A percentile compares a stretch with the other conserved stretches of the same genome.
Evolutionary conservation across 2,888 invertebrate genomes (phyloP).

Genomic region (Choristoneura rosaceana): DNA sequence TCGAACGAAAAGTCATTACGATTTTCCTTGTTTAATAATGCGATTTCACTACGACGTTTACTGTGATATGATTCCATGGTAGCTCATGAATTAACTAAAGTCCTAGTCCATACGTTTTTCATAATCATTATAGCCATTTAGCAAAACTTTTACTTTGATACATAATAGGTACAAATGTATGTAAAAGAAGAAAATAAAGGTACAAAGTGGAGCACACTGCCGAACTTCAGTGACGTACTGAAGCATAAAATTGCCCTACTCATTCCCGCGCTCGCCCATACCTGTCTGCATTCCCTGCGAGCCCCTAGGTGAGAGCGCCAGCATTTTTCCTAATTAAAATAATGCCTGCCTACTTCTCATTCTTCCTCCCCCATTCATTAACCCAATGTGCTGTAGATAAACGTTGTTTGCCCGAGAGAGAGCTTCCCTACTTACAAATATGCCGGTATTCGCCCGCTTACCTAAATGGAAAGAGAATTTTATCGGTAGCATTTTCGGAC

Average conservation of each 20-base stretch:
- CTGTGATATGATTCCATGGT: too few species aligned
- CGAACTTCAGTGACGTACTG: slow-evolving; percentile 37
- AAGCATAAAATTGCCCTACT: slow-evolving; percentile 37
- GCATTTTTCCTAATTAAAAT: slow-evolving; percentile 84
- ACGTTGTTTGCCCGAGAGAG: slow-evolving; percentile 75
- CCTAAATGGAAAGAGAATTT: slow-evolving; percentile 69
- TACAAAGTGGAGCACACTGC: slow-evolving; percentile 33
- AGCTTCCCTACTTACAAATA: slow-evolving; percentile 71
- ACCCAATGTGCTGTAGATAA: slow-evolving; percentile 82
- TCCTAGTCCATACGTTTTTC: neutral
- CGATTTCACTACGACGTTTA: too few species aligned
- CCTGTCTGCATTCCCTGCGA: slow-evolving; percentile 44
- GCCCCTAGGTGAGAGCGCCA: slow-evolving; percentile 61
- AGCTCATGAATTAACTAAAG: too few species aligned
- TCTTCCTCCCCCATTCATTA: slow-evolving; percentile 80
- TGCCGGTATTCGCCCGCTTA: slow-evolving; percentile 70
- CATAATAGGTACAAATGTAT: neutral
- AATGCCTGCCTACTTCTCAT: slow-evolving; percentile 75
- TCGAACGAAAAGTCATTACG: too few species aligned
- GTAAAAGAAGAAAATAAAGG: neutral
- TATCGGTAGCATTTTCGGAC: slow-evolving; percentile 63
- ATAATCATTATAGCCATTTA: neutral
- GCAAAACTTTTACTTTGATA: neutral
- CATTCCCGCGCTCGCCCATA: slow-evolving; percentile 23
- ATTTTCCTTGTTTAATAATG: too few species aligned